Evolutionary conservation across 1,140 invertebrate genomes (phyloP), one percentile per base, ranked within the genome.

Genomic region (Nomia melanderi): DNA sequence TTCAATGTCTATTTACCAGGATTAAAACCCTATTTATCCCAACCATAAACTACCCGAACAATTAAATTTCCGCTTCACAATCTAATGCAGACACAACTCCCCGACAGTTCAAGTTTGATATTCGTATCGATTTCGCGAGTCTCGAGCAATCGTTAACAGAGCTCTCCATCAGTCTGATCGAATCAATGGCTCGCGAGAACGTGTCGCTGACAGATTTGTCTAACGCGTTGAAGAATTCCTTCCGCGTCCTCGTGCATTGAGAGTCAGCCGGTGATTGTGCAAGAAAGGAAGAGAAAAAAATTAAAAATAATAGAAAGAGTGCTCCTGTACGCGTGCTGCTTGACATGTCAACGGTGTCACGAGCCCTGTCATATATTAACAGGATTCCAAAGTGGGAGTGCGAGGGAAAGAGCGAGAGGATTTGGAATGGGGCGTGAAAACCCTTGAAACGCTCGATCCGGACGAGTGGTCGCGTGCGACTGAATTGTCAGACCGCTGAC

Each of bases 401-500:
- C 8, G 3, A 36, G 3, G 41, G 41, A 6, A 17, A n/a, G 44
- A 6, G 20, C 20, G 44, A 17, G 3, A n/a, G 44, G 44, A 14
- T n/a, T 17, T 3, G 44, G 39, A 50, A 36, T 3, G 39, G 59
- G 44, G 53, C 25, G 50, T 66, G 77, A 83, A 83, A 83, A 66
- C 74, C 53, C 74, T 82, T 23, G 63, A 69, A 83, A 67, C 69
- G 67, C 63, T 65, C 57, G 53, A 59, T 67, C 8, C 56, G 6
- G 54, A 41, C 63, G 81, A 78, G 79, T 82, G 75, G 79, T 27
- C 77, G 33, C 69, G 79, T 69, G 67, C 67, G 63, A 73, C 33
- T 71, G 79, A 78, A 83, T 80, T 82, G 67, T 71, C 62, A 47
- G 74, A 66, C 67, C 69, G 62, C 20, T 72, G 81, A 78, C 75